Evolutionary conservation across 2,113 vertebrate species (phyloP).

Genomic region (Calypte anna): DNA sequence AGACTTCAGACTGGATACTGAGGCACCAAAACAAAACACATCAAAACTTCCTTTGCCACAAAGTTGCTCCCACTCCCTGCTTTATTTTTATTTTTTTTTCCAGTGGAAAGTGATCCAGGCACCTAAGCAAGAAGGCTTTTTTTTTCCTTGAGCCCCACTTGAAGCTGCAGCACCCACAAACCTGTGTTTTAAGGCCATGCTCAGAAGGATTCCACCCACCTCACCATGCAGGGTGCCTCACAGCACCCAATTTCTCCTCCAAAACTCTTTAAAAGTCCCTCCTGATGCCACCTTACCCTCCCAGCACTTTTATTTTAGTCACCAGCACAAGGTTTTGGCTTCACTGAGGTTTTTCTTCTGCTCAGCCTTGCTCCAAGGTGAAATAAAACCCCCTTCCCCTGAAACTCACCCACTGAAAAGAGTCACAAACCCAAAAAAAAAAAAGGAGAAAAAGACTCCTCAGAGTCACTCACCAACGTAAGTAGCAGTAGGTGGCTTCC

Average conservation of each 20-base stretch:
- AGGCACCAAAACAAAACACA: not conserved
- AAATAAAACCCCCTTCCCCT: too few species aligned
- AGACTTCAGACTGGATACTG: constrained; percentile 96
- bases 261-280: not conserved
- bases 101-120: not conserved
- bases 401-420: not conserved
- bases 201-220: not conserved
- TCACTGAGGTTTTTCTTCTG: too few species aligned
- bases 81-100: not conserved
- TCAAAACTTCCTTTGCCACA: not conserved
- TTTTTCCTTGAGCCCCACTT: not conserved
- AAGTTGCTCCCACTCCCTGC: rapidly evolving
- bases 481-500: constrained; percentile 96
- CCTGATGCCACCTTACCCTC: not conserved
- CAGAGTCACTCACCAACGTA: constrained; percentile 89
- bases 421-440: not conserved
- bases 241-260: not conserved
- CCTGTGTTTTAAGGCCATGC: not conserved
- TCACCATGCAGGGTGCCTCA: not conserved
- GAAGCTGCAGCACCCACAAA: not conserved
- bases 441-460: not conserved
- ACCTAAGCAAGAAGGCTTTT: too few species aligned
- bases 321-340: not conserved
- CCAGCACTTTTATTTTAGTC: not conserved
- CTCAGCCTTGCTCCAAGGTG: too few species aligned